phyloP scores from a whole-genome alignment of 2,797 vertebrate species.

The Clarias laeviceps region DNA sequence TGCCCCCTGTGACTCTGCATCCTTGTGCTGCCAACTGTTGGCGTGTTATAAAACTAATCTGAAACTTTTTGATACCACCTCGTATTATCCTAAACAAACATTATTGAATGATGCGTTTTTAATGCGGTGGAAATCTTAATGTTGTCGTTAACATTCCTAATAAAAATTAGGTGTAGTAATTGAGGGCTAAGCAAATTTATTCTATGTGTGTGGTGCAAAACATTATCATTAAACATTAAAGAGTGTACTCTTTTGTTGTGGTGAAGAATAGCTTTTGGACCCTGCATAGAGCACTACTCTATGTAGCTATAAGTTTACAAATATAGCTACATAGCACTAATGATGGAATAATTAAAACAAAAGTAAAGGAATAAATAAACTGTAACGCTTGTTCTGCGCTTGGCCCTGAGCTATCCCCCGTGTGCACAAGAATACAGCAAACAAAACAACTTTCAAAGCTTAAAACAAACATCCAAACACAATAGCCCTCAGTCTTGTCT shows the following conservation, averaged over 20 bases:
- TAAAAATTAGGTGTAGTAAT: not conserved
- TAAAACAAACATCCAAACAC: conserved; percentile 36
- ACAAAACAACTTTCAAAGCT: conserved; percentile 41
- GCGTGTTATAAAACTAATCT: too few species aligned
- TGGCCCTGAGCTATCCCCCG: not conserved
- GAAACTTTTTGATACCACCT: too few species aligned
- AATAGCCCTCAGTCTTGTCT: conserved; percentile 39
- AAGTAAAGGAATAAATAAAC: not conserved
- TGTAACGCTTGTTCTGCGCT: not conserved
- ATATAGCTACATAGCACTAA: not conserved
- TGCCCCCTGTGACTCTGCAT: too few species aligned
- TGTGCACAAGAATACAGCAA: not conserved
- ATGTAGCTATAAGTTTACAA: not conserved
- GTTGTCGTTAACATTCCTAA: too few species aligned
- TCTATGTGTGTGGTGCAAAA: not conserved
- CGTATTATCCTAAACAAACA: too few species aligned
- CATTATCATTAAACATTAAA: too few species aligned
- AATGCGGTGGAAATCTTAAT: too few species aligned
- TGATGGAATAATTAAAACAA: not conserved
- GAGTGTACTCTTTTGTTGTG: too few species aligned
- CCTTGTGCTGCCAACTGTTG: too few species aligned
- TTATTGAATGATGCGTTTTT: too few species aligned
- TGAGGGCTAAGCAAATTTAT: too few species aligned
- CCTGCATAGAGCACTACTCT: not conserved
- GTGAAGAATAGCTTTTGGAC: not conserved